Conservation (phyloP, 2,797 vertebrate genomes). For the Myotis vivesi region DNA sequence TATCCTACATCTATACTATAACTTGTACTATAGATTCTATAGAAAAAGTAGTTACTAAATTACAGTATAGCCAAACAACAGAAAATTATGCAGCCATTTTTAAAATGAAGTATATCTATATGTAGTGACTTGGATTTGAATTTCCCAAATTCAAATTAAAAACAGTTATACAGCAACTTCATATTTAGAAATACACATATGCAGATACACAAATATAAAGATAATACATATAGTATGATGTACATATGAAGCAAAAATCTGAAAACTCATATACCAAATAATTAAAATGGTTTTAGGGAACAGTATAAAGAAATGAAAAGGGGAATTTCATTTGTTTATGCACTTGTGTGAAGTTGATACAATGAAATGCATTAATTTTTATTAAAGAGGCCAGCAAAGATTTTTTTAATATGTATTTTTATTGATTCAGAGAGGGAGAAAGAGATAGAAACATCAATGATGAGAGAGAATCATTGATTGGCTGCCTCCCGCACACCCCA, state of each 20-base stretch:
- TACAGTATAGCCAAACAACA: not conserved
- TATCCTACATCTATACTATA: not conserved
- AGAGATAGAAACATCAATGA: too few species aligned
- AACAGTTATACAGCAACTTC: not conserved
- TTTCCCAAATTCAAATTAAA: conserved; percentile 8
- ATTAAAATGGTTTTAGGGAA: not conserved
- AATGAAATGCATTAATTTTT: not conserved
- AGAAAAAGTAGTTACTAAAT: not conserved
- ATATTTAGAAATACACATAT: not conserved
- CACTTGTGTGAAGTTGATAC: not conserved
- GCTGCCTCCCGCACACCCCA: too few species aligned
- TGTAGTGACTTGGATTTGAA: not conserved
- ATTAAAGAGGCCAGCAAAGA: not conserved
- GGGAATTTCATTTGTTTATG: not conserved
- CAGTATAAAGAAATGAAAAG: not conserved
- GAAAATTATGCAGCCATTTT: not conserved
- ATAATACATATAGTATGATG: not conserved
- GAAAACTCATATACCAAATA: not conserved
- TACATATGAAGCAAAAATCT: not conserved
- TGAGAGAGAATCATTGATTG: too few species aligned
- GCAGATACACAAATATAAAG: not conserved
- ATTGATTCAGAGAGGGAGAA: too few species aligned
- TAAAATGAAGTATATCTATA: not conserved
- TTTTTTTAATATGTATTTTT: not conserved
- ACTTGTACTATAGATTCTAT: not conserved